These are phyloP conservation scores for Callipepla californica DNA, from an alignment of 2,113 vertebrate species.

Conservation along the genomic window DNA sequence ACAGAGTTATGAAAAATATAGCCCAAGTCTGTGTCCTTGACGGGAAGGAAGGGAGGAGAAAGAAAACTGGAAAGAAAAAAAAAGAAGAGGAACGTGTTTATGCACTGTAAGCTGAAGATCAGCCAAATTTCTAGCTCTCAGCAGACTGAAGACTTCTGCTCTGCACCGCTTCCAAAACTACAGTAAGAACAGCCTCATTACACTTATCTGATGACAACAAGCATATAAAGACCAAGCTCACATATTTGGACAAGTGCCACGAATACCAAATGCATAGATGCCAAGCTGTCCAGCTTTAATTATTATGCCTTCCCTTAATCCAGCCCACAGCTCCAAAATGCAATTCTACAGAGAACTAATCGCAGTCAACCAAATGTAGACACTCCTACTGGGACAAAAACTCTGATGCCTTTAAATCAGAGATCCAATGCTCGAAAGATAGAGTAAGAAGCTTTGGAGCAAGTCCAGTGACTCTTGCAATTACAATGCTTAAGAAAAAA, in stretches of 20 bases:
- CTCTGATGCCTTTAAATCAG: not conserved
- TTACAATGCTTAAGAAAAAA: too few species aligned
- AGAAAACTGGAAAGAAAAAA: not conserved
- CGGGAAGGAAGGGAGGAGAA: slow-evolving; percentile 11
- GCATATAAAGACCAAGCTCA: slow-evolving; percentile 49
- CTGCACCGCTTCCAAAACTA: slow-evolving; percentile 6
- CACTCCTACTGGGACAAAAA: not conserved
- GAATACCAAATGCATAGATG: slow-evolving; percentile 29
- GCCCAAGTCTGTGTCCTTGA: slow-evolving; percentile 10
- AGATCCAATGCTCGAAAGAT: not conserved
- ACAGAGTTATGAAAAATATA: slow-evolving; percentile 17
- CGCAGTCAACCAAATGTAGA: not conserved
- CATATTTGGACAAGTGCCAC: slow-evolving; percentile 28
- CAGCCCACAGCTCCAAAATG: not conserved
- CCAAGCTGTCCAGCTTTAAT: slow-evolving; percentile 15
- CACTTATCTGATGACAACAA: slow-evolving; percentile 37
- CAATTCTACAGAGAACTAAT: slow-evolving; percentile 9
- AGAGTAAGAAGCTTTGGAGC: not conserved
- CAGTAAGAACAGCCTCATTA: not conserved
- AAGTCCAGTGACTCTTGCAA: not conserved
- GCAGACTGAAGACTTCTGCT: slow-evolving; percentile 42
- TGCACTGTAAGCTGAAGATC: not conserved
- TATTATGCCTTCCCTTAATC: not conserved
- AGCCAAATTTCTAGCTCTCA: not conserved
- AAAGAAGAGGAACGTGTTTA: not conserved